phyloP scores from a whole-genome alignment of 2,888 invertebrate genomes.

The Hydropsyche betteni region DNA sequence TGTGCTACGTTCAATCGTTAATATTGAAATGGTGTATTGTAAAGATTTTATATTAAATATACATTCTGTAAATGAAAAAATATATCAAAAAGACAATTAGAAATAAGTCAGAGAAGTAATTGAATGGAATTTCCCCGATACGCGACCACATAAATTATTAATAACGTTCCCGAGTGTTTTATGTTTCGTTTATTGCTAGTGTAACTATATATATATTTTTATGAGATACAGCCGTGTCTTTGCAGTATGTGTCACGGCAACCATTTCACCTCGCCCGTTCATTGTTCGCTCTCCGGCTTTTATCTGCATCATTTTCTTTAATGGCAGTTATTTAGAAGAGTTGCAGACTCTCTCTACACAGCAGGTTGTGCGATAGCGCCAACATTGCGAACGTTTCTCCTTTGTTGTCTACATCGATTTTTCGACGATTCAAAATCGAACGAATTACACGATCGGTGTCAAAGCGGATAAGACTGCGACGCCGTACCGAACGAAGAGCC shows the following conservation, averaged over 20 bases:
- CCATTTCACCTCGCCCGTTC: conserved; percentile 24
- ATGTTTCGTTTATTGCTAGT: too few relatives aligned
- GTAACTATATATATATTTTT: too few relatives aligned
- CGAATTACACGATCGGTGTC: neutral
- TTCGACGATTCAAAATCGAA: neutral
- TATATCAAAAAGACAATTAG: too few relatives aligned
- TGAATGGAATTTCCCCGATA: too few relatives aligned
- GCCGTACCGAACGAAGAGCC: neutral
- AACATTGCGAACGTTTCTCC: neutral
- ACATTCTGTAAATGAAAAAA: too few relatives aligned
- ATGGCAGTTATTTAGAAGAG: conserved; percentile 45
- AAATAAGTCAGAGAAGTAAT: too few relatives aligned
- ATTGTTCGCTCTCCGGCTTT: conserved; percentile 40
- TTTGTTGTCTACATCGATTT: conserved; percentile 3
- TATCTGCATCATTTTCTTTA: conserved; percentile 48
- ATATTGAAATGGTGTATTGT: too few relatives aligned
- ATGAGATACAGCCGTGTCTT: too few relatives aligned
- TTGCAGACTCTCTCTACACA: neutral
- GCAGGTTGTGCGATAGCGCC: conserved; percentile 7
- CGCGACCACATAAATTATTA: too few relatives aligned
- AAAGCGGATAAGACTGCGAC: neutral
- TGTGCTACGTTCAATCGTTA: too few relatives aligned
- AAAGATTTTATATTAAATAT: too few relatives aligned
- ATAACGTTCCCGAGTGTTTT: too few relatives aligned
- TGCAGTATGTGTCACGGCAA: conserved; percentile 8